Evolutionary conservation across 2,113 vertebrate species (phyloP).

Genomic region (Oncorhynchus keta): DNA sequence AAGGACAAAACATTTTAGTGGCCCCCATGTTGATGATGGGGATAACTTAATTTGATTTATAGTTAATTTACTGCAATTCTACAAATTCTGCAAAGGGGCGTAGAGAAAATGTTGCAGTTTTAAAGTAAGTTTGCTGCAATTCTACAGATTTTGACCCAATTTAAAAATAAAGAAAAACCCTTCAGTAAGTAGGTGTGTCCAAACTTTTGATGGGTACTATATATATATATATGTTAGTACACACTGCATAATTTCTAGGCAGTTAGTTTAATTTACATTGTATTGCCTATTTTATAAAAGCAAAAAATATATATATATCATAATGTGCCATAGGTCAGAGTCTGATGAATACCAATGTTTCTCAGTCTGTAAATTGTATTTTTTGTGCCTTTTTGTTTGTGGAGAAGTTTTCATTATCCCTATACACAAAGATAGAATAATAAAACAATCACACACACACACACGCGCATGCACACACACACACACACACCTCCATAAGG

Average conservation of each 20-base stretch:
- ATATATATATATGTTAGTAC: conserved; percentile 8
- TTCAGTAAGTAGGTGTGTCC: too few species aligned
- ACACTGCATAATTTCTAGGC: conserved; percentile 22
- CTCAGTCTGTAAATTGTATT: conserved; percentile 44
- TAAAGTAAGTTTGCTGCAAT: too few species aligned
- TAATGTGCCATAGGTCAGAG: conserved; percentile 31
- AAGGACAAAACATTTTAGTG: too few species aligned
- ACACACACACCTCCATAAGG: conserved; percentile 37
- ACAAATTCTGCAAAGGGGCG: too few species aligned
- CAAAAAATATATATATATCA: conserved; percentile 42
- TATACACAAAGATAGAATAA: conserved; percentile 40
- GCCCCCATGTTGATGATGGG: too few species aligned
- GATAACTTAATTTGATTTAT: too few species aligned
- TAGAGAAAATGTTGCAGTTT: too few species aligned
- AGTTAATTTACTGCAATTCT: too few species aligned
- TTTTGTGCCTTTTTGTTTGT: conserved; percentile 42
- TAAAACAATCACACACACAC: conserved; percentile 20
- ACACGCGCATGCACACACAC: conserved; percentile 20
- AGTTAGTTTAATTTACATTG: conserved; percentile 51
- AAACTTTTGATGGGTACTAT: too few species aligned
- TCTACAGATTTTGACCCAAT: too few species aligned
- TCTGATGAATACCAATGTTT: conserved; percentile 25
- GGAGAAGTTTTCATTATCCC: conserved; percentile 49
- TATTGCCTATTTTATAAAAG: conserved; percentile 18
- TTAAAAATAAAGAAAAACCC: too few species aligned